These are phyloP conservation scores for Acrobasis suavella DNA, from an alignment of 2,888 invertebrate genomes.

Conservation along the genomic window DNA sequence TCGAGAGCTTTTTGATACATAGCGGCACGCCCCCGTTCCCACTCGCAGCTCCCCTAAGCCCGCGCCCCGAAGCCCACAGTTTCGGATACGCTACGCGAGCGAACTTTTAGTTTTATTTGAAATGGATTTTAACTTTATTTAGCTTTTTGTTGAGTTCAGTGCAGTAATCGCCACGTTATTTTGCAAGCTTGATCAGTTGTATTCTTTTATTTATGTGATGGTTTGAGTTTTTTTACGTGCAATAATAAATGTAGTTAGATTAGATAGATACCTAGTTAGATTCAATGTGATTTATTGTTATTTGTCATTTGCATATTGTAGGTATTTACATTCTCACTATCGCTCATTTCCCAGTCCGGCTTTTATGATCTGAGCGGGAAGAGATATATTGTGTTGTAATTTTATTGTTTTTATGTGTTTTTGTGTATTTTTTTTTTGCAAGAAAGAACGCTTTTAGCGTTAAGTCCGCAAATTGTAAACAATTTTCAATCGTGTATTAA, in stretches of 20 bases:
- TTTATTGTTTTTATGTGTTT: too few relatives aligned
- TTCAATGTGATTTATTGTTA: too few relatives aligned
- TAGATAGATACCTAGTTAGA: neutral
- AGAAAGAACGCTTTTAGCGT: too few relatives aligned
- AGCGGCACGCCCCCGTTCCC: conserved; percentile 53
- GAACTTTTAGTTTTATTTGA: conserved; percentile 23
- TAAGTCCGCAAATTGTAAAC: too few relatives aligned
- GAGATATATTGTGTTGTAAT: too few relatives aligned
- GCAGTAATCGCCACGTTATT: neutral
- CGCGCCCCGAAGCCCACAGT: conserved; percentile 23
- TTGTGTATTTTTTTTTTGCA: too few relatives aligned
- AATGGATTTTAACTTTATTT: conserved; percentile 5
- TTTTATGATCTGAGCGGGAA: too few relatives aligned
- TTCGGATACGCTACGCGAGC: conserved; percentile 1
- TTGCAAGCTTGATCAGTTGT: neutral
- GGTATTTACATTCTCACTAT: too few relatives aligned
- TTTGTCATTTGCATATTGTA: too few relatives aligned
- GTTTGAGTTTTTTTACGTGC: neutral
- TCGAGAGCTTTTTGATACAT: conserved; percentile 68
- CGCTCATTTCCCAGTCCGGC: too few relatives aligned
- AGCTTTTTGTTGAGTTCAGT: conserved; percentile 1
- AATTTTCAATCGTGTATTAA: too few relatives aligned
- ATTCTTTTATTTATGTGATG: neutral
- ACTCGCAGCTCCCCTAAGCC: conserved; percentile 25
- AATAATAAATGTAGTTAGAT: neutral